A percentile compares a stretch with the other conserved stretches of the same genome.
Evolutionary conservation across 2,113 vertebrate species (phyloP).

Genomic region (Pteruthius melanotis): DNA sequence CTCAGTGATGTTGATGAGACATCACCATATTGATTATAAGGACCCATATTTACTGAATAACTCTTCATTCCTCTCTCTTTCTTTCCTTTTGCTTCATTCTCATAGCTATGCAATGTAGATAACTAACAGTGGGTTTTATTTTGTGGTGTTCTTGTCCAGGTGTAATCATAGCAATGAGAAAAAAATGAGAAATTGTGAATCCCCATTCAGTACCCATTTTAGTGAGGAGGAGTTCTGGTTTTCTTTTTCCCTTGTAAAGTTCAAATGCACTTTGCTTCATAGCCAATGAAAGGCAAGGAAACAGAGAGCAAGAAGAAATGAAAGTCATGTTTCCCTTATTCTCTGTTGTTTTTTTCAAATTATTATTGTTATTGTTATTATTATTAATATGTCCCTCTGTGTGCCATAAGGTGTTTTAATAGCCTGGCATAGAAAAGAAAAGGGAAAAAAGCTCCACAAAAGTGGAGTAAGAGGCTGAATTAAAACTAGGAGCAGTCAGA

Average conservation of each 20-base stretch:
- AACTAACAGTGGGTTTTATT: not conserved
- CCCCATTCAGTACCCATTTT: not conserved
- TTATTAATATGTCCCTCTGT: no score
- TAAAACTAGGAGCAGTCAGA: not conserved
- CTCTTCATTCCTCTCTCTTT: not conserved
- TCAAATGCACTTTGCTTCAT: not conserved
- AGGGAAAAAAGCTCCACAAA: not conserved
- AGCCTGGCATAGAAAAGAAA: not conserved
- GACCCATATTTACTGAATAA: not conserved
- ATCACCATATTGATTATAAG: not conserved
- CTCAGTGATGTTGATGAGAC: not conserved
- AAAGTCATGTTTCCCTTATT: not conserved
- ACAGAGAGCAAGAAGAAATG: not conserved
- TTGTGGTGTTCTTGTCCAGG: not conserved
- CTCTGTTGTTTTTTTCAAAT: not conserved
- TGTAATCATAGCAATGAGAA: not conserved
- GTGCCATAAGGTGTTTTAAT: not conserved
- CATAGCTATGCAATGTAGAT: not conserved
- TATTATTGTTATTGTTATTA: not conserved
- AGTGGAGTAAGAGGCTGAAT: not conserved
- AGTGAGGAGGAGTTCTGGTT: not conserved
- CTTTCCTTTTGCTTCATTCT: not conserved
- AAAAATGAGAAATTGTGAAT: not conserved
- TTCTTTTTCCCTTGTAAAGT: not conserved
- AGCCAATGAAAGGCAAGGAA: not conserved